Conservation (phyloP, 2,113 vertebrate genomes). For the Rhadina sibilatrix region DNA sequence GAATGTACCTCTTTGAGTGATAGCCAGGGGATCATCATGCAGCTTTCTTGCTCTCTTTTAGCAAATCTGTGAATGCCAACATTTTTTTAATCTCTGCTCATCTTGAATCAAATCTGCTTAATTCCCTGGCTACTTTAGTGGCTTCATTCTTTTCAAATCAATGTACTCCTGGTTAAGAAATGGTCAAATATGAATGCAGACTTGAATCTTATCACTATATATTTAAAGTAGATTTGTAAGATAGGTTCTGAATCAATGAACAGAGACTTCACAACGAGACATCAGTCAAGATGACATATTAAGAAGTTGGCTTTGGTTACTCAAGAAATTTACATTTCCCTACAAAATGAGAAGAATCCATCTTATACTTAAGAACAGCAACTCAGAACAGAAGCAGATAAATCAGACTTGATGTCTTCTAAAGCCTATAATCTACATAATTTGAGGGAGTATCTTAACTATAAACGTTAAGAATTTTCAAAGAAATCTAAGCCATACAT, state of each 20-base stretch:
- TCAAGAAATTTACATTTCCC: background rate
- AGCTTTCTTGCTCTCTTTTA: background rate
- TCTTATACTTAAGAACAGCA: background rate
- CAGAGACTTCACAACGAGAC: background rate
- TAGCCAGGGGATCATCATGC: background rate
- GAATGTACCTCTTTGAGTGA: background rate
- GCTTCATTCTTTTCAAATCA: background rate
- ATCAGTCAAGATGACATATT: background rate
- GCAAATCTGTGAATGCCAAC: background rate
- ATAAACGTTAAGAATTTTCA: background rate
- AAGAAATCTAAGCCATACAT: background rate
- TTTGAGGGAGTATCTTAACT: background rate
- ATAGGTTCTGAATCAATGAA: background rate
- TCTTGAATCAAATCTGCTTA: background rate
- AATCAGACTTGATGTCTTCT: background rate
- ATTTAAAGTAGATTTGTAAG: background rate
- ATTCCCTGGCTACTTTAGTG: background rate
- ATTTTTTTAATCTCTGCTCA: background rate
- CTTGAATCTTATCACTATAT: background rate
- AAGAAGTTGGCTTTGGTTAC: background rate
- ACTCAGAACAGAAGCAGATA: background rate
- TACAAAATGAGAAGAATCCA: background rate
- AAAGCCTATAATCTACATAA: background rate
- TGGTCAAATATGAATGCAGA: background rate
- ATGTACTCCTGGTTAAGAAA: background rate